These are phyloP conservation scores for Podarcis muralis DNA, from an alignment of 2,113 vertebrate genomes.

Conservation along the genomic window DNA sequence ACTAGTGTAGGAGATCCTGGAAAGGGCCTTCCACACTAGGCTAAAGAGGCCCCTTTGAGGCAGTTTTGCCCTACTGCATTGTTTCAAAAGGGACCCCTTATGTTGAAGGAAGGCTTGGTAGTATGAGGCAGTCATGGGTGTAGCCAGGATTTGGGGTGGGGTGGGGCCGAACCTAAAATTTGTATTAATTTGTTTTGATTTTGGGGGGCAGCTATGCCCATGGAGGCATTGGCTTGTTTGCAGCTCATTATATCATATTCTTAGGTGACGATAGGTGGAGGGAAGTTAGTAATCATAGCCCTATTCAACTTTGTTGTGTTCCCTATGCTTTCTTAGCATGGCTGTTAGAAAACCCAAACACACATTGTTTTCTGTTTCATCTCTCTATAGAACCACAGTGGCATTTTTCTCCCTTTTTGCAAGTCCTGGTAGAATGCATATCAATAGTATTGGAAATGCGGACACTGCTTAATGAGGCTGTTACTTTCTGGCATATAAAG, in stretches of 20 bases:
- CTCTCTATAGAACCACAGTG: not conserved
- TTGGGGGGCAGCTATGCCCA: too few species aligned
- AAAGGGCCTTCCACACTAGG: conserved; percentile 62
- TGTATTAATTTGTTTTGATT: too few species aligned
- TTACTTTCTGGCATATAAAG: not conserved
- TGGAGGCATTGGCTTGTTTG: not conserved
- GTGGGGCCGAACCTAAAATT: too few species aligned
- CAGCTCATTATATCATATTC: too few species aligned
- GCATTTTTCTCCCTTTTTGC: not conserved
- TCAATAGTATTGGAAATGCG: not conserved
- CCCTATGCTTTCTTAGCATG: not conserved
- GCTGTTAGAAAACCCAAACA: not conserved
- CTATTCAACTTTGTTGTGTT: too few species aligned
- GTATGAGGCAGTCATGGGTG: not conserved
- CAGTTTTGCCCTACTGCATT: not conserved
- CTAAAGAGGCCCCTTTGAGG: not conserved
- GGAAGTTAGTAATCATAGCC: too few species aligned
- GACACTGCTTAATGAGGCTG: not conserved
- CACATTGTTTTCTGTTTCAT: not conserved
- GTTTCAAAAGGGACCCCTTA: not conserved
- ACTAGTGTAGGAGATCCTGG: not conserved
- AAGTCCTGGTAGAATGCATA: not conserved
- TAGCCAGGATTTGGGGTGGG: too few species aligned
- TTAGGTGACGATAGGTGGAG: not conserved
- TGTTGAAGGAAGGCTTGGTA: not conserved